phyloP scores from a whole-genome alignment of 1,140 invertebrate species.

The Lepidurus packardi region DNA sequence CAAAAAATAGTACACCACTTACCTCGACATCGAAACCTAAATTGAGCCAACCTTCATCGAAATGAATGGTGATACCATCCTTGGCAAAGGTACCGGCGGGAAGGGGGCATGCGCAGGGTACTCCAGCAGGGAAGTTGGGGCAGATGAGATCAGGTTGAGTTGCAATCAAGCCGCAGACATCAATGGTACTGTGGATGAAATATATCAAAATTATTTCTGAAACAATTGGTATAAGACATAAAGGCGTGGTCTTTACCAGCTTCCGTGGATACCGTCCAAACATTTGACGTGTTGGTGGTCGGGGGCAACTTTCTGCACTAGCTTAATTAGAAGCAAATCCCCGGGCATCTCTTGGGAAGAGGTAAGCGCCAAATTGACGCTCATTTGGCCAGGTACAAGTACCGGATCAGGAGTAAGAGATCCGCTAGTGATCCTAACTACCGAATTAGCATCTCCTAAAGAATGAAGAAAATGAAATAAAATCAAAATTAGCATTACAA shows the following conservation, averaged over 20 bases:
- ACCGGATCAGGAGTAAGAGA: background rate
- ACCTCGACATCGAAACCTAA: slow-evolving; percentile 4
- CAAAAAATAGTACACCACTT: background rate
- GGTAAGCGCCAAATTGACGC: background rate
- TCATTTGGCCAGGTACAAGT: background rate
- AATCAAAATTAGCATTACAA: background rate
- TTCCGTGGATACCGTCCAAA: slow-evolving; percentile 24
- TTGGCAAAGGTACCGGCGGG: slow-evolving; percentile 14
- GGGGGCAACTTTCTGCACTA: background rate
- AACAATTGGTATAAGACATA: background rate
- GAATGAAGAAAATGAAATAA: background rate
- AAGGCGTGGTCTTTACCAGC: background rate
- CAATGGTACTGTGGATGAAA: slow-evolving; percentile 23
- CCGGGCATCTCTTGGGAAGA: background rate
- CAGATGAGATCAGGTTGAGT: slow-evolving; percentile 29
- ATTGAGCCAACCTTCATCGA: slow-evolving; percentile 16
- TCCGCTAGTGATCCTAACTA: background rate
- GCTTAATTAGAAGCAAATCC: background rate
- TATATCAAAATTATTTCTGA: background rate
- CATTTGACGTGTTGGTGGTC: slow-evolving; percentile 28
- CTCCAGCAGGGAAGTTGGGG: slow-evolving; percentile 4
- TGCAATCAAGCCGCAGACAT: background rate
- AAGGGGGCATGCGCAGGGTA: slow-evolving; percentile 27
- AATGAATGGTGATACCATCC: background rate
- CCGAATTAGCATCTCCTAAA: background rate